These are phyloP conservation scores for Abramis brama DNA, from an alignment of 2,113 vertebrate species.

Conservation along the genomic window DNA sequence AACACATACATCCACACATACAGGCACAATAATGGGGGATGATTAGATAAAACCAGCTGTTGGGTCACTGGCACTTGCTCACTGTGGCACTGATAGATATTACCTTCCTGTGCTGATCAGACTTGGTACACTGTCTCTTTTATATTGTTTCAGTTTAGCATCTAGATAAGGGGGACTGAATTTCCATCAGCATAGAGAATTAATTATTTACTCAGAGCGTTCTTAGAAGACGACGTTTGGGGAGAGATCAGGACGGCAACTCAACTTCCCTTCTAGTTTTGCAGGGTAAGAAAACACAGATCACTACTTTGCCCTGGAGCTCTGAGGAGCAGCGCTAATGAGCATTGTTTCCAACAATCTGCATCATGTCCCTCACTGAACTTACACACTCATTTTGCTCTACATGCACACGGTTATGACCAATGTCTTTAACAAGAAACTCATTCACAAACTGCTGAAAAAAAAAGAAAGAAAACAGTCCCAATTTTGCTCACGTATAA, in stretches of 20 bases:
- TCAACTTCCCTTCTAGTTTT: slow-evolving; percentile 1
- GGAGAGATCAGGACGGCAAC: background rate
- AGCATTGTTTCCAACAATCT: background rate
- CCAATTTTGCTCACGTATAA: background rate
- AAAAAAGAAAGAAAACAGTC: background rate
- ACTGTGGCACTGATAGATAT: slow-evolving; percentile 1
- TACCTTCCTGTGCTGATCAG: background rate
- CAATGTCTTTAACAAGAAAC: background rate
- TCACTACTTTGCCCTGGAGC: background rate
- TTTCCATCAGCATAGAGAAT: slow-evolving; percentile 9
- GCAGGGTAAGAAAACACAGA: background rate
- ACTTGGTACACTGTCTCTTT: background rate
- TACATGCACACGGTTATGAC: slow-evolving; percentile 1
- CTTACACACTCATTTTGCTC: background rate
- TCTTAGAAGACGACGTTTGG: background rate
- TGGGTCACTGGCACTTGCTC: background rate
- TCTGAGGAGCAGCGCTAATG: background rate
- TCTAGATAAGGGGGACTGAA: background rate
- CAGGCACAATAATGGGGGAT: slow-evolving; percentile 1
- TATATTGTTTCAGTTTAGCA: background rate
- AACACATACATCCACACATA: background rate
- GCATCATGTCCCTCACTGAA: slow-evolving; percentile 12
- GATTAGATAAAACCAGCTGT: slow-evolving; percentile 35
- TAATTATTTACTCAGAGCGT: background rate
- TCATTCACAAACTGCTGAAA: background rate